phyloP scores from a whole-genome alignment of 1,140 invertebrate genomes.

The Geopemphigus sp. region DNA sequence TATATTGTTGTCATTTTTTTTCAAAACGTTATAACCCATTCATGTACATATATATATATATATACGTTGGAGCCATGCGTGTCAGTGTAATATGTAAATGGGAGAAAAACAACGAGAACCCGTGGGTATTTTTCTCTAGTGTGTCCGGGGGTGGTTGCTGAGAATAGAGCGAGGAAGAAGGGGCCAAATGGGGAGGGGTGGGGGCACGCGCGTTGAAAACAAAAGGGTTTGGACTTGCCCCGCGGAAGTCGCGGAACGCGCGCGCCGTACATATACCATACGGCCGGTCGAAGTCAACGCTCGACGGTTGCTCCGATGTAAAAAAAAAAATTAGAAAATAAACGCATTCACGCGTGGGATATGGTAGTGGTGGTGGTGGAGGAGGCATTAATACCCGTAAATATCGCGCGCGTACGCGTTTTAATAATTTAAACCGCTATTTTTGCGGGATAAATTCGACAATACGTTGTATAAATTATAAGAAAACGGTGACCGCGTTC shows the following conservation, averaged over 20 bases:
- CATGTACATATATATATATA: too few species aligned
- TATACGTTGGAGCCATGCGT: neutral
- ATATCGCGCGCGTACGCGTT: neutral
- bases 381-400: too few species aligned
- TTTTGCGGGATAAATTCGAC: neutral
- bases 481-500: neutral
- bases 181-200: too few species aligned
- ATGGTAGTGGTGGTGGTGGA: too few species aligned
- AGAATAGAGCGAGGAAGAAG: too few species aligned
- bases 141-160: neutral
- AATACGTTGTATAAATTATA: constrained; percentile 27
- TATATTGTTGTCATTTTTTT: constrained; percentile 36
- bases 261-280: neutral
- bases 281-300: neutral
- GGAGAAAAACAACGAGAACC: constrained; percentile 37
- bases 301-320: constrained; percentile 3
- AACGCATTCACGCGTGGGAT: neutral
- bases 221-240: constrained; percentile 18
- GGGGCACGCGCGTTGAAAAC: constrained; percentile 1
- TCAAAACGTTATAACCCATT: constrained; percentile 29
- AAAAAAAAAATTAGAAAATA: constrained; percentile 30
- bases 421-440: neutral
- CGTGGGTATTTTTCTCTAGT: constrained; percentile 25
- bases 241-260: constrained; percentile 19
- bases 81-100: constrained; percentile 41